Evolutionary conservation across 30 jellyfish, hydroid and myxozoan genomes (phyloP), one percentile per base, ranked within the genome.

Genomic region (Aurelia coerulea): DNA sequence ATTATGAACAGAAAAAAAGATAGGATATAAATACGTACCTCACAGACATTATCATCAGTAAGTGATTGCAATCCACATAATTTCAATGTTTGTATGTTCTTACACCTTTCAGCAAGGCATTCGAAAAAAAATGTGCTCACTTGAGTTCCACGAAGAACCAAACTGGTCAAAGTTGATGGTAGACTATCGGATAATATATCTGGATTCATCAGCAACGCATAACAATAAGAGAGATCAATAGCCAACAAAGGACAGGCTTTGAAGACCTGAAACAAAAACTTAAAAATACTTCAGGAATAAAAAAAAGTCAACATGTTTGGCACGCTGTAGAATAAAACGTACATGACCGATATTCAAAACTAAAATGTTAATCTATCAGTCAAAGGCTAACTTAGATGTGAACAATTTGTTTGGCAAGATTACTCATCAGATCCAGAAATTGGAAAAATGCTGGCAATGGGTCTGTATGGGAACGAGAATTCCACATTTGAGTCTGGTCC

Each of bases 121-220:
- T 78, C 70, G 19, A 76, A 56, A 68, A 74, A 87, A 0, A 5
- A 31, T 32, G 62, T 34, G 17, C 76, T 35, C 14, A 77, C 90
- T 78, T 87, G 96, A 56, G 89, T 87, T 42, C 96, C 96, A 67
- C 96, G 96, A 4, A 78, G 62, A 32, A 78, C 79, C 37, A 87
- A 52, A 0, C 62, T 74, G 3, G 79, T 17, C 37, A 87, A 83
- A 11, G 81, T 87, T 11, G 16, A 7, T 68, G 96, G 96, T 16
- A 87, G 67, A 65, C 90, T 34, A 64, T 78, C 96, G 8, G 79
- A 39, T 0, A 78, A 65, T 13, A 74, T 53, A 32, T 78, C 90
- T 34, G 96, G 87, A 35, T 73, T 87, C 35, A 17, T 29, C 19
- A 74, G 31, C 7, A 87, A 73, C 6, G 79, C 72, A 84, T 77